Evolutionary conservation across 2,888 invertebrate species (phyloP), one percentile per base, ranked within the genome.

Genomic region (Marronus borbonicus): DNA sequence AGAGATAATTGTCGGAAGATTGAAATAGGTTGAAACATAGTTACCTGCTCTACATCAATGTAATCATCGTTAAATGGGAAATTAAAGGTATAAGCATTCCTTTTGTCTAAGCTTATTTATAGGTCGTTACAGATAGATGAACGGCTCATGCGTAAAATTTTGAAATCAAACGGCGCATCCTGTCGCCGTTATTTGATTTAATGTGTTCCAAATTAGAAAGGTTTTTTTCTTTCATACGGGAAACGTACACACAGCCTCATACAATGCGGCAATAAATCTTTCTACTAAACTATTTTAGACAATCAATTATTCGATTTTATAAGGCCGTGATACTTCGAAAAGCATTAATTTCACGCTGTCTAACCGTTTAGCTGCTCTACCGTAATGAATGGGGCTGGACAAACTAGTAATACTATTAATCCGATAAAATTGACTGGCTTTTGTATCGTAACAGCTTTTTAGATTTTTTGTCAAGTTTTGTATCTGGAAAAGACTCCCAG

Each of bases 291-390:
- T 77, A 68, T 77, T 77, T 77, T 58, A 77, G 69, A 77, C 77
- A 69, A 77, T 77, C 69, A 77, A 77, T 77, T 77, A 77, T 69
- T 77, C 66, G 49, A 69, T 77, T 68, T 68, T 77, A 77, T 69
- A 77, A 77, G 69, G 77, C 68, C 77, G n/a, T 50, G 77, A 62
- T 69, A 77, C 69, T 77, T 62, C 70, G 49, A 77, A 77, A 69
- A 77, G 77, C 68, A 68, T 77, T 77, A 77, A 77, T 77, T 77
- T 77, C 77, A 77, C 77, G 77, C 77, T 77, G 77, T 77, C 77
- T 77, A 77, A 77, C 60, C 77, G 69, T 70, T 70, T 70, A 70
- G 36, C 31, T 55, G 70, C 55, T 70, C 70, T 69, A 28, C 68
- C 31, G 49, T 77, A 69, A 70, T 69, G 69, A 77, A 77, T 77